phyloP scores from a whole-genome alignment of 2,797 vertebrate genomes.

The Prionace glauca region DNA sequence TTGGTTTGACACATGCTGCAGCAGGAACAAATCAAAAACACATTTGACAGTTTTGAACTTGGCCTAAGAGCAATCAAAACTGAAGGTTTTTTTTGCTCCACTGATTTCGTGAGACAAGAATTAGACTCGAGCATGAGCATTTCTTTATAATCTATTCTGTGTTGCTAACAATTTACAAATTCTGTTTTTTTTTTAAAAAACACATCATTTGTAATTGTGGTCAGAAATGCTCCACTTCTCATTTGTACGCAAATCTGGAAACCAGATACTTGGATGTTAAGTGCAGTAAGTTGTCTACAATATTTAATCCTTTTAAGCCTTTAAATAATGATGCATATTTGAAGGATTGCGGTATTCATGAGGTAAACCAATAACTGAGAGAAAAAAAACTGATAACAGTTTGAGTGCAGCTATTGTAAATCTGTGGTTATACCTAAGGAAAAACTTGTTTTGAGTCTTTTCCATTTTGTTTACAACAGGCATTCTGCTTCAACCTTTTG shows the following conservation, averaged over 20 bases:
- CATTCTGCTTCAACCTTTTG: conserved; percentile 38
- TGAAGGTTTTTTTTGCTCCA: neutral
- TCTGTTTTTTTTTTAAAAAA: neutral
- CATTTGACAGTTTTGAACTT: neutral
- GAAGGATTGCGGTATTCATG: conserved; percentile 5
- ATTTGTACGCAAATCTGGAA: neutral
- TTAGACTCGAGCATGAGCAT: neutral
- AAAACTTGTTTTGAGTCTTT: neutral
- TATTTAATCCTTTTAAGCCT: conserved; percentile 30
- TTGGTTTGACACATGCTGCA: neutral
- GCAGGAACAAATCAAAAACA: neutral
- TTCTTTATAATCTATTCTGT: neutral
- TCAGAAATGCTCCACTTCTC: neutral
- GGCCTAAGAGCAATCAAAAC: neutral
- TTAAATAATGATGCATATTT: conserved; percentile 23
- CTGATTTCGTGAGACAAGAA: neutral
- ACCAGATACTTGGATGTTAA: neutral
- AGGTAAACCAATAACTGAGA: neutral
- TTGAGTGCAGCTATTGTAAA: neutral
- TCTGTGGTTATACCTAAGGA: neutral
- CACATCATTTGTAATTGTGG: neutral
- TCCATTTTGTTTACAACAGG: conserved; percentile 38
- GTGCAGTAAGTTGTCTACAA: neutral
- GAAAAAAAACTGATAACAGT: neutral
- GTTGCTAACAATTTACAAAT: neutral